These are phyloP conservation scores for Homarus gammarus DNA, from an alignment of 2,888 invertebrate genomes.

Conservation along the genomic window DNA sequence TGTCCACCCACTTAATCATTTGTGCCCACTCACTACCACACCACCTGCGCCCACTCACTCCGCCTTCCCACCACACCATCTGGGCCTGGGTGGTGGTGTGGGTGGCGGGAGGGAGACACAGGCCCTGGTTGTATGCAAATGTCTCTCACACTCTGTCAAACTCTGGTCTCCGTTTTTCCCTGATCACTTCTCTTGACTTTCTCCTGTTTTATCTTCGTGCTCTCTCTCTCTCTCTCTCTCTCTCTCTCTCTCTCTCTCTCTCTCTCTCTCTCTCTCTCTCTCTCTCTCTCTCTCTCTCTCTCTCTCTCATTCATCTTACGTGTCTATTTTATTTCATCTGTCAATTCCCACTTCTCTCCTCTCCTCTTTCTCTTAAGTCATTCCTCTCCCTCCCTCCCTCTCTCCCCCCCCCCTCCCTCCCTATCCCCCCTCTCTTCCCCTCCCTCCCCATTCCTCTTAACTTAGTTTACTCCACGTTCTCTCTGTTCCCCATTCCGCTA, in stretches of 20 bases:
- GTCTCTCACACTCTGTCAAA: not conserved
- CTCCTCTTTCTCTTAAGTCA: conserved; percentile 5
- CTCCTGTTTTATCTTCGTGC: not conserved
- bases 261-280: not conserved
- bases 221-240: not conserved
- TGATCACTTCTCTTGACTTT: no score
- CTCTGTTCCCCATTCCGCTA: not conserved
- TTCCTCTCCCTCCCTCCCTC: not conserved
- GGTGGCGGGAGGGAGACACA: not conserved
- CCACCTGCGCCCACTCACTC: not conserved
- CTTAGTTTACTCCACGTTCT: not conserved
- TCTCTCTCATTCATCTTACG: not conserved
- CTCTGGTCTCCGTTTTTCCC: not conserved
- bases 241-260: not conserved
- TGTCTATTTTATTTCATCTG: not conserved
- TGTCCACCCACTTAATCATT: not conserved
- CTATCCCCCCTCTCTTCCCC: not conserved
- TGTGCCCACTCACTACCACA: not conserved
- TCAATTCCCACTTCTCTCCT: not conserved
- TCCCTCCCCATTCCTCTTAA: not conserved
- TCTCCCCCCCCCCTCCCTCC: not conserved
- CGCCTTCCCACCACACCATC: not conserved
- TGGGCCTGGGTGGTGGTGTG: not conserved
- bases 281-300: not conserved
- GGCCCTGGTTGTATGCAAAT: conserved; percentile 9